Evolutionary conservation across 1,140 invertebrate species (phyloP).

Genomic region (Drosophila auraria): DNA sequence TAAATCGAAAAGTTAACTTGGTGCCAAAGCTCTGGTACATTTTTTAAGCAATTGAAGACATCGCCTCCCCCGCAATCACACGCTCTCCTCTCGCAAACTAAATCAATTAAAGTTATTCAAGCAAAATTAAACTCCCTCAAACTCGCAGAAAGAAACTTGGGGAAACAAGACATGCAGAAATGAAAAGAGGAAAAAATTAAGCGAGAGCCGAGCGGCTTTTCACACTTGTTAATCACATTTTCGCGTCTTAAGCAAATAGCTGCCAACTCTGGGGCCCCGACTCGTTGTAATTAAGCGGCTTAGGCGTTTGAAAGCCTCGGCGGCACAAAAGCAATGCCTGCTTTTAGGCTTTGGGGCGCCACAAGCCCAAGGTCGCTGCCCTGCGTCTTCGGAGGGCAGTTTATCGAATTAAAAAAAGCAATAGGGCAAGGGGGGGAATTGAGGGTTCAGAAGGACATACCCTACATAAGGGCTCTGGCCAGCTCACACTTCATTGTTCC

Average conservation of each 20-base stretch:
- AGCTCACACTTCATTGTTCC: constrained; percentile 74
- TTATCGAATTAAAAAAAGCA: constrained; percentile 80
- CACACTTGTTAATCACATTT: constrained; percentile 84
- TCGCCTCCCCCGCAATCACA: constrained; percentile 20
- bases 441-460: constrained; percentile 6
- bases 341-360: constrained; percentile 70
- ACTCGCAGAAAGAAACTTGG: constrained; percentile 23
- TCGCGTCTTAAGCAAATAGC: constrained; percentile 81
- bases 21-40: constrained; percentile 28
- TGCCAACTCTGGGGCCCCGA: constrained; percentile 50
- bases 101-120: constrained; percentile 83
- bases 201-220: constrained; percentile 66
- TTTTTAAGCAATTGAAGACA: constrained; percentile 65
- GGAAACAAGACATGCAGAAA: constrained; percentile 43
- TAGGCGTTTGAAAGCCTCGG: constrained; percentile 60
- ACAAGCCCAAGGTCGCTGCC: constrained; percentile 66
- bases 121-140: constrained; percentile 65
- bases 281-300: constrained; percentile 82
- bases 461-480: constrained; percentile 6
- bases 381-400: constrained; percentile 73
- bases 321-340: constrained; percentile 70
- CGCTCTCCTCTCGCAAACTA: constrained; percentile 51
- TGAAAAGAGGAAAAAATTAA: constrained; percentile 49
- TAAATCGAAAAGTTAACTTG: constrained; percentile 46
- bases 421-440: constrained; percentile 26